Conservation (phyloP, 2,797 vertebrate species). For the Euthynnus affinis region DNA sequence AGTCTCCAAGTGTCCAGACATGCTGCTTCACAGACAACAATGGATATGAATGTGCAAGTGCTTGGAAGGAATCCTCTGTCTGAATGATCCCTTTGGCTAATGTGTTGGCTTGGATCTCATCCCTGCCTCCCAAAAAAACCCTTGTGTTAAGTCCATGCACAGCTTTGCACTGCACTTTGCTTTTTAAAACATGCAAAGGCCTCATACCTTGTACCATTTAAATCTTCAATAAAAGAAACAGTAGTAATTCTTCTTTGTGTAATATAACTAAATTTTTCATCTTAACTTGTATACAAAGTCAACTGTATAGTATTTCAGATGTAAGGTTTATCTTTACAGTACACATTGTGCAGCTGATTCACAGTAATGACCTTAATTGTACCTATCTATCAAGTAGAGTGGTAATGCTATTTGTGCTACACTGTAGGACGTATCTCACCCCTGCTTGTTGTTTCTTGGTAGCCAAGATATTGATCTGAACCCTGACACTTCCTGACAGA, state of each 20-base stretch:
- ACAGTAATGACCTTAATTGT: constrained; percentile 38
- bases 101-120: constrained; percentile 30
- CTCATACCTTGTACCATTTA: not conserved
- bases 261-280: not conserved
- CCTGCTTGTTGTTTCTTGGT: constrained; percentile 55
- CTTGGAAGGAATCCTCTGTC: constrained; percentile 37
- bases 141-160: not conserved
- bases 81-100: constrained; percentile 43
- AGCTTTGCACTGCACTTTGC: not conserved
- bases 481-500: constrained; percentile 71
- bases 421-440: constrained; percentile 36
- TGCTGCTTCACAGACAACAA: constrained; percentile 43
- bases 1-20: constrained; percentile 31
- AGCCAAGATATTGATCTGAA: constrained; percentile 74
- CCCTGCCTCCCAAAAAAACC: not conserved
- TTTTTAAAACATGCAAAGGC: not conserved
- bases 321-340: constrained; percentile 17
- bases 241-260: not conserved
- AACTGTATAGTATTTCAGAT: not conserved
- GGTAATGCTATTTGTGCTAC: constrained; percentile 30
- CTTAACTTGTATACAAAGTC: not conserved
- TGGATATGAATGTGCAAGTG: constrained; percentile 50
- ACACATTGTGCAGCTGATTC: constrained; percentile 16
- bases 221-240: not conserved
- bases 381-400: constrained; percentile 30